phyloP scores from a whole-genome alignment of 2,888 invertebrate species.

The Thelaira solivaga region DNA sequence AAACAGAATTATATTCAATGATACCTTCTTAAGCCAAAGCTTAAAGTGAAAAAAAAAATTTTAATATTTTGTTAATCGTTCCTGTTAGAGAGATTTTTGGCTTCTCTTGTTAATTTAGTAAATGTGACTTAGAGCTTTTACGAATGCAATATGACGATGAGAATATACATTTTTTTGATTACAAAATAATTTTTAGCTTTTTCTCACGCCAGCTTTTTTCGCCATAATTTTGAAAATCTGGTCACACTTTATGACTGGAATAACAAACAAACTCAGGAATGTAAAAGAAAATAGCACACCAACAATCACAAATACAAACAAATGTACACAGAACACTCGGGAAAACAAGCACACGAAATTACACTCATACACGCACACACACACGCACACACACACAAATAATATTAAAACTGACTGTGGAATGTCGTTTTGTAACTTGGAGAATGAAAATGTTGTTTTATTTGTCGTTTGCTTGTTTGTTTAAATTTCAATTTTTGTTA shows the following conservation, averaged over 20 bases:
- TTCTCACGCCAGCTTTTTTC: too few species aligned
- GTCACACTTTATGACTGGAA: background rate
- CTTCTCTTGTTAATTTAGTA: too few species aligned
- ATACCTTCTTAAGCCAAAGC: too few species aligned
- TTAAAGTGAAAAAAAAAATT: too few species aligned
- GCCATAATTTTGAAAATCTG: background rate
- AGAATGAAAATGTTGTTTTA: conserved; percentile 66
- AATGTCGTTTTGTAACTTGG: conserved; percentile 75
- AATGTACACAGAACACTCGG: background rate
- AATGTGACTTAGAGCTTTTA: too few species aligned
- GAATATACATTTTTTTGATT: too few species aligned
- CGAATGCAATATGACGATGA: too few species aligned
- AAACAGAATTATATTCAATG: too few species aligned
- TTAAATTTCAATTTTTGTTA: conserved; percentile 4
- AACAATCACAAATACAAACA: conserved; percentile 4
- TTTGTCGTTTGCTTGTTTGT: background rate
- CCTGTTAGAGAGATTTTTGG: too few species aligned
- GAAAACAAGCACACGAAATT: conserved; percentile 7
- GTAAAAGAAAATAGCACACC: conserved; percentile 21
- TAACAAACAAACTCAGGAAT: conserved; percentile 10
- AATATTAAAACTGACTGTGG: conserved; percentile 63
- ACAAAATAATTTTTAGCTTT: too few species aligned
- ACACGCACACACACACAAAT: conserved; percentile 10
- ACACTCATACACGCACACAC: conserved; percentile 11
- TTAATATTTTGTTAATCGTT: too few species aligned